A percentile compares a stretch with the other conserved stretches of the same genome.
Evolutionary conservation across 2,888 invertebrate species (phyloP).

Genomic region (Polietes domitor): DNA sequence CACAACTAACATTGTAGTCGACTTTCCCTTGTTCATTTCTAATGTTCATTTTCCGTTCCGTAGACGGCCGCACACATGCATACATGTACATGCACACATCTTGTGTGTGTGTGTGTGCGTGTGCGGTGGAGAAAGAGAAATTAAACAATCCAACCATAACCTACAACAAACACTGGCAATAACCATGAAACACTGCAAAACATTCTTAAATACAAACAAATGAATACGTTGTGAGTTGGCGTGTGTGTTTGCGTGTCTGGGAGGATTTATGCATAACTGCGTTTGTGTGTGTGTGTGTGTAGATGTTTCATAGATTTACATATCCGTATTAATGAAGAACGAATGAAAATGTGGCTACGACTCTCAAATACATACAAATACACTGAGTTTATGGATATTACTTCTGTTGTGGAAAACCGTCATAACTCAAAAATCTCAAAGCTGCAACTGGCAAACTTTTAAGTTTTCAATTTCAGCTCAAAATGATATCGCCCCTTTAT

Average conservation of each 20-base stretch:
- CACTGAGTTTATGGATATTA: neutral
- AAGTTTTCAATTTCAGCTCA: no score
- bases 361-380: neutral
- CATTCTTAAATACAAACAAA: constrained; percentile 12
- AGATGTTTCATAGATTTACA: neutral
- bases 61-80: neutral
- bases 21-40: constrained; percentile 41
- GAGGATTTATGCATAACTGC: neutral
- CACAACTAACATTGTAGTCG: constrained; percentile 5
- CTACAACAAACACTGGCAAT: constrained; percentile 5
- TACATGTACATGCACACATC: neutral
- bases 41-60: constrained; percentile 49
- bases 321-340: neutral
- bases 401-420: neutral
- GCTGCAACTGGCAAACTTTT: no score
- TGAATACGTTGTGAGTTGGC: neutral
- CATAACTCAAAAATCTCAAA: no score
- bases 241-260: neutral
- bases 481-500: no score
- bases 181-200: constrained; percentile 5
- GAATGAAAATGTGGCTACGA: neutral
- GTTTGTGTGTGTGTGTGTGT: neutral
- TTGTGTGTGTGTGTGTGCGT: neutral
- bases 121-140: neutral
- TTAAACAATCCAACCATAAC: constrained; percentile 26